These are phyloP conservation scores for Nettapus auritus DNA, from an alignment of 2,113 vertebrate genomes.

Conservation along the genomic window DNA sequence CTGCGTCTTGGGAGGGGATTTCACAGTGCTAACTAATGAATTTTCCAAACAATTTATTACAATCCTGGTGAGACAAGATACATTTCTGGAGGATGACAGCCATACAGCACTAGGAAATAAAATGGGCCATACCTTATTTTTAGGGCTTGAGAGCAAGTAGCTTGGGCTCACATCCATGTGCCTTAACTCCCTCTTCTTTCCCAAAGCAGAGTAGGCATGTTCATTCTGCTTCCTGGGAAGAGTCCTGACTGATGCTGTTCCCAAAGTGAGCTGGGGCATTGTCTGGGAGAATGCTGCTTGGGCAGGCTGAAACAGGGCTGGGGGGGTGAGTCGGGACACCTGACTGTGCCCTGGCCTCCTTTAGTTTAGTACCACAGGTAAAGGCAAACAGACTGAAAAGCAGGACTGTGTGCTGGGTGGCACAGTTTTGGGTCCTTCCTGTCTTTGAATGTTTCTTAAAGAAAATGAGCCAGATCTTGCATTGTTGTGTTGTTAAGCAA, in stretches of 20 bases:
- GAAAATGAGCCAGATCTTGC: not conserved
- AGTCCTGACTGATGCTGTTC: not conserved
- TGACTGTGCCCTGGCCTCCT: not conserved
- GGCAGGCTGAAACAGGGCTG: not conserved
- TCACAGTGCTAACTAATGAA: not conserved
- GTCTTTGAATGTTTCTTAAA: not conserved
- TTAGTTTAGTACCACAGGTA: not conserved
- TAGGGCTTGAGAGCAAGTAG: not conserved
- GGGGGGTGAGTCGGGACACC: not conserved
- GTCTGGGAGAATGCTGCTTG: not conserved
- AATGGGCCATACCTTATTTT: not conserved
- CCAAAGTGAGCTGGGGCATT: not conserved
- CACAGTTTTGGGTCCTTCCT: not conserved
- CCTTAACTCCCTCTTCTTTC: not conserved
- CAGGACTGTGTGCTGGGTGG: not conserved
- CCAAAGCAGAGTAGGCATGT: not conserved
- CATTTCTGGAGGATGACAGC: not conserved
- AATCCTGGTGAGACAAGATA: not conserved
- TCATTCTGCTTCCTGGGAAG: not conserved
- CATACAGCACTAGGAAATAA: slow-evolving; percentile 5
- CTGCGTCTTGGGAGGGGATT: not conserved
- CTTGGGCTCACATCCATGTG: not conserved
- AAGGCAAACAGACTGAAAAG: not conserved
- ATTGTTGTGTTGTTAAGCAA: not conserved
- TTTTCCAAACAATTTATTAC: slow-evolving; percentile 5